Conservation (phyloP, 2,113 vertebrate species). For the Chloebia gouldiae region DNA sequence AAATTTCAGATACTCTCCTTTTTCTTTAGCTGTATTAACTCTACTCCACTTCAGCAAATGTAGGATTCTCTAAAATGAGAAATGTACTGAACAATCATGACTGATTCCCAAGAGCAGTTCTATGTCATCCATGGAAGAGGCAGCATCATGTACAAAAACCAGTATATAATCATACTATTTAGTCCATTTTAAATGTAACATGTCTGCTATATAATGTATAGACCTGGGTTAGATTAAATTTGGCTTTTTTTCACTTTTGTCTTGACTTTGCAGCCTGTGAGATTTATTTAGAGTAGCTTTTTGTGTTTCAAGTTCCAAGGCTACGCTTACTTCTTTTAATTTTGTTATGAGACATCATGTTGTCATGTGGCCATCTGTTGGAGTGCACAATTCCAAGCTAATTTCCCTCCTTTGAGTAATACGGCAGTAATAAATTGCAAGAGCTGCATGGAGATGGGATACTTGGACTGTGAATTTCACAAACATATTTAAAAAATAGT, state of each 20-base stretch:
- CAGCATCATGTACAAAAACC: background rate
- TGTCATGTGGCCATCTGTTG: constrained; percentile 1
- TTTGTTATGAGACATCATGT: background rate
- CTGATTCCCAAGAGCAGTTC: background rate
- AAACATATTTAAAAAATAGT: background rate
- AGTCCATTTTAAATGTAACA: background rate
- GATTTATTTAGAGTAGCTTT: background rate
- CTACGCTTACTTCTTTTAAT: background rate
- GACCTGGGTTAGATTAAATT: background rate
- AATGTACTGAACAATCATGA: background rate
- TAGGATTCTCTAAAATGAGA: background rate
- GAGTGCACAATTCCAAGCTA: background rate
- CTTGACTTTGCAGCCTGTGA: constrained; percentile 2
- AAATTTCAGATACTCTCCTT: background rate
- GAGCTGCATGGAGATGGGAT: background rate
- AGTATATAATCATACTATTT: background rate
- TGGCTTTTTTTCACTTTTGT: background rate
- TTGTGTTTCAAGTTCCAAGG: constrained; percentile 1
- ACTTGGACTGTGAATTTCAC: background rate
- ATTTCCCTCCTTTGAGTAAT: background rate
- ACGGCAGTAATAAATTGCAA: background rate
- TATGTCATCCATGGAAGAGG: background rate
- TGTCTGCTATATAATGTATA: background rate
- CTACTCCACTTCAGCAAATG: background rate
- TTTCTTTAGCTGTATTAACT: background rate